These are phyloP conservation scores for Calephelis nemesis DNA, from an alignment of 1,140 invertebrate species.

Conservation along the genomic window DNA sequence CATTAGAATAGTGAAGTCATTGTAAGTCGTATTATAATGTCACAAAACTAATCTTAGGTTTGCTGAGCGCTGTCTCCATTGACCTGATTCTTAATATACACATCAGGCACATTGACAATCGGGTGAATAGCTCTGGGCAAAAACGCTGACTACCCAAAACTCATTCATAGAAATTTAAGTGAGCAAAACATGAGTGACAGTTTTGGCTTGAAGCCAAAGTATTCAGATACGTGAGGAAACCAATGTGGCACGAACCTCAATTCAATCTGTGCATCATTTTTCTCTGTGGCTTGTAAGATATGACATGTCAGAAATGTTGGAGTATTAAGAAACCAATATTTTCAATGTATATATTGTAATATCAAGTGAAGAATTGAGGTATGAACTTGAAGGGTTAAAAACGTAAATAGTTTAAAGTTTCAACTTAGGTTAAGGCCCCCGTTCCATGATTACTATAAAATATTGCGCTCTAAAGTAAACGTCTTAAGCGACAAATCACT, in stretches of 20 bases:
- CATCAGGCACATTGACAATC: slow-evolving; percentile 11
- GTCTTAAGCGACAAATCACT: too few relatives aligned
- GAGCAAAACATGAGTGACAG: slow-evolving; percentile 37
- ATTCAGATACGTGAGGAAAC: slow-evolving; percentile 31
- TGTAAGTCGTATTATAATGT: background rate
- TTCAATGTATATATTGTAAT: background rate
- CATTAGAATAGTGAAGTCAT: too few relatives aligned
- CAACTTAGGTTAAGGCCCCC: too few relatives aligned
- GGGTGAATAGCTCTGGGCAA: slow-evolving; percentile 6
- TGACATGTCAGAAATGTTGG: slow-evolving; percentile 15
- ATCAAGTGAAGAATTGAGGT: too few relatives aligned
- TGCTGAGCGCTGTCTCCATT: background rate
- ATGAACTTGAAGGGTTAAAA: too few relatives aligned
- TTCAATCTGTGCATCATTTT: slow-evolving; percentile 30
- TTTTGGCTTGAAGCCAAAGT: slow-evolving; percentile 54
- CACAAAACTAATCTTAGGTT: background rate
- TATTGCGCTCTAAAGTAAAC: too few relatives aligned
- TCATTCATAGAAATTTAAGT: slow-evolving; percentile 32
- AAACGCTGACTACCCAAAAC: slow-evolving; percentile 22
- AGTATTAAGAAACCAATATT: background rate
- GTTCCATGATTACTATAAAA: too few relatives aligned
- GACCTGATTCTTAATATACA: slow-evolving; percentile 13
- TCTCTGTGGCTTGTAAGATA: slow-evolving; percentile 23
- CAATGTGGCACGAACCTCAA: slow-evolving; percentile 21
- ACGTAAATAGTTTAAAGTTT: too few relatives aligned